Percentiles rank a stretch among this genome's conserved stretches.
phyloP scores from a whole-genome alignment of 2,113 vertebrate genomes.

The Platysternon megacephalum region DNA sequence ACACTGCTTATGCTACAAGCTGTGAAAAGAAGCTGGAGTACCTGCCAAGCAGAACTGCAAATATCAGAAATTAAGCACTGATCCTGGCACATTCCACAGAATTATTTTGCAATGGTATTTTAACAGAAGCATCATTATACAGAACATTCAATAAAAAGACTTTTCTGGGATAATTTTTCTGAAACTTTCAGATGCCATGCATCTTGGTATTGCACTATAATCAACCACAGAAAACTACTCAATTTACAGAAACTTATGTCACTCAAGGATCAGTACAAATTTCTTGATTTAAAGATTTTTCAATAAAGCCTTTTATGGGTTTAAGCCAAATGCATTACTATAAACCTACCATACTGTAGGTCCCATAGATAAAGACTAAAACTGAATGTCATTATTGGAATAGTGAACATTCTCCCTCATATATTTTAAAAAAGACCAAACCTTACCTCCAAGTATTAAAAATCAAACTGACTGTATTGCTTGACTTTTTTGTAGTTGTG shows the following conservation, averaged over 20 bases:
- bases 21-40: conserved; percentile 67
- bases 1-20: conserved; percentile 63
- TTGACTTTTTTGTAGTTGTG: background rate
- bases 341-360: conserved; percentile 76
- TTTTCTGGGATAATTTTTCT: background rate
- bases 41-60: conserved; percentile 75
- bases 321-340: conserved; percentile 60
- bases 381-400: background rate
- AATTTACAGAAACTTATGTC: background rate
- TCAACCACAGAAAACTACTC: background rate
- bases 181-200: background rate
- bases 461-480: background rate
- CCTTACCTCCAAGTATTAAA: background rate
- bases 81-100: conserved; percentile 61
- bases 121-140: background rate
- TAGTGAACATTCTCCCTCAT: background rate
- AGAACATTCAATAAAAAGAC: conserved; percentile 17
- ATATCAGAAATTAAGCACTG: conserved; percentile 80
- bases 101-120: background rate
- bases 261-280: conserved; percentile 80
- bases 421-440: background rate
- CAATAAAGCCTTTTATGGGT: conserved; percentile 59
- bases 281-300: conserved; percentile 72
- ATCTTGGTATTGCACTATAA: background rate
- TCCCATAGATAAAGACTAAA: conserved; percentile 50